Evolutionary conservation across 2,888 invertebrate species (phyloP), one percentile per base, ranked within the genome.

Genomic region (Meganola albula): DNA sequence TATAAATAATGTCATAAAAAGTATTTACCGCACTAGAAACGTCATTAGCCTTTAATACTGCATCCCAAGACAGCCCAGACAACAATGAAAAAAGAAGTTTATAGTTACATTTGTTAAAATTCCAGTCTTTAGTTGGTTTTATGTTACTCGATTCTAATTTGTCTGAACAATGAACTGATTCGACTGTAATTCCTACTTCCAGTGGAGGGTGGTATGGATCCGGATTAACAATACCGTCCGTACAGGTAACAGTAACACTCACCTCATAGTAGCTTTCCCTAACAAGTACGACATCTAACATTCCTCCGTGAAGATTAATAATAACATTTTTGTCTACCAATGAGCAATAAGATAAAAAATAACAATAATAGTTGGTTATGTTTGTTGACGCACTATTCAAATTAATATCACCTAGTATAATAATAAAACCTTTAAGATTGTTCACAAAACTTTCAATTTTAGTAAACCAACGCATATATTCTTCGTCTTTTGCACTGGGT

Each of bases 151-250:
- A 18, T 11, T 16, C 18, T 2, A 27, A 11, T 14, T 8, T n/a
- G 20, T 27, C 7, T 27, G 27, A 18, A 18, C 27, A 29, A 9
- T 13, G 22, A 22, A 14, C 23, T 23, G n/a, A 16, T 22, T 23
- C n/a, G n/a, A n/a, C n/a, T n/a, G n/a, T n/a, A n/a, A n/a, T n/a
- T n/a, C n/a, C n/a, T n/a, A n/a, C n/a, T n/a, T n/a, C n/a, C n/a
- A n/a, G n/a, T n/a, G n/a, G n/a, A n/a, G n/a, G n/a, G n/a, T n/a
- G n/a, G n/a, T n/a, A n/a, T n/a, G n/a, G n/a, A n/a, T n/a, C n/a
- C n/a, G n/a, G n/a, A n/a, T n/a, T n/a, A n/a, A n/a, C n/a, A n/a
- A n/a, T n/a, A n/a, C n/a, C n/a, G n/a, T n/a, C n/a, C n/a, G n/a
- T n/a, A n/a, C n/a, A n/a, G n/a, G n/a, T n/a, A n/a, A n/a, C n/a